A percentile compares a stretch with the other conserved stretches of the same genome.
phyloP scores from a whole-genome alignment of 2,888 invertebrate species.

The Drosophila prolongata region DNA sequence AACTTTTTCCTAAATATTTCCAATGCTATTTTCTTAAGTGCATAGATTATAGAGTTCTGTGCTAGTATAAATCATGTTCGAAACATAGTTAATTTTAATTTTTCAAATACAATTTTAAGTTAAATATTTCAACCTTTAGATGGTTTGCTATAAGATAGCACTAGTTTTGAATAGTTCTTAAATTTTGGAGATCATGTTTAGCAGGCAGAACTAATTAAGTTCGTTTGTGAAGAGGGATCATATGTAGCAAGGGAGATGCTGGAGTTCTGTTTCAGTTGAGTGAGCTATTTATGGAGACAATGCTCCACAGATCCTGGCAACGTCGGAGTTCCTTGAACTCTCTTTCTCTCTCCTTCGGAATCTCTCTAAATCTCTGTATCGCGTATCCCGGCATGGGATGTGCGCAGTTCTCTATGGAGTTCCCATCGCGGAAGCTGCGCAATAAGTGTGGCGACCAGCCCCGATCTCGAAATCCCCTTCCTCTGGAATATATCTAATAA shows the following conservation, averaged over 20 bases:
- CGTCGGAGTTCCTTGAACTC: constrained; percentile 23
- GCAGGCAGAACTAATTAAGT: not conserved
- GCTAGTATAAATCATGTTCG: no score
- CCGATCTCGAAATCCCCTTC: constrained; percentile 8
- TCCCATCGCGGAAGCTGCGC: constrained; percentile 66
- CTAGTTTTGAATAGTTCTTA: no score
- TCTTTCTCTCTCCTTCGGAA: not conserved
- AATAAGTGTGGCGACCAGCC: constrained; percentile 65
- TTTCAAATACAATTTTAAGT: no score
- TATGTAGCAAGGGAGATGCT: constrained; percentile 1
- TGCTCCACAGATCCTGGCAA: constrained; percentile 32
- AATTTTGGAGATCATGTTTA: not conserved
- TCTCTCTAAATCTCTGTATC: not conserved
- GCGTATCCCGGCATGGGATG: constrained; percentile 29
- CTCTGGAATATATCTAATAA: constrained; percentile 3
- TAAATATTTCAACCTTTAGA: no score
- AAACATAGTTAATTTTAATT: no score
- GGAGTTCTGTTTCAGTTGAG: not conserved
- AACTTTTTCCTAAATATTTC: no score
- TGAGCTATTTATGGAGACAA: constrained; percentile 29
- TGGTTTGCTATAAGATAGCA: no score
- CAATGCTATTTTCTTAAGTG: no score
- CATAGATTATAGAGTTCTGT: no score
- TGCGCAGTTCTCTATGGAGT: constrained; percentile 48
- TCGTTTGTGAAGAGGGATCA: not conserved